phyloP scores from a whole-genome alignment of 2,888 invertebrate species.

The Aquatica leii region DNA sequence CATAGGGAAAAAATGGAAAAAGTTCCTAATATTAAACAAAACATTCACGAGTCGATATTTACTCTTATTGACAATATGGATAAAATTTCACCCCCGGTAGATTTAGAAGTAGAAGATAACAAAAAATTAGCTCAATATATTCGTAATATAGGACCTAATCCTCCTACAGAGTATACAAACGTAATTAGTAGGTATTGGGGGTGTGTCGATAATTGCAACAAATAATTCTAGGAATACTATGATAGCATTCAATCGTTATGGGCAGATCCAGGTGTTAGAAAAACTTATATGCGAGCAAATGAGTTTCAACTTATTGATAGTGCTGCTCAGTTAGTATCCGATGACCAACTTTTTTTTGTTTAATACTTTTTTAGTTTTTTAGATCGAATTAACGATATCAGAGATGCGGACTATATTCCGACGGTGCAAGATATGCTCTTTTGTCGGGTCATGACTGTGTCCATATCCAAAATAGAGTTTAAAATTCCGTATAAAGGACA shows the following conservation, averaged over 20 bases:
- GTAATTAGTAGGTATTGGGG: slow-evolving; percentile 56
- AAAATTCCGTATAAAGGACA: slow-evolving; percentile 76
- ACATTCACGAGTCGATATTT: slow-evolving; percentile 79
- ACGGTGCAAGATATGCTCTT: slow-evolving; percentile 79
- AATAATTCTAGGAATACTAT: slow-evolving; percentile 72
- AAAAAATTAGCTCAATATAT: slow-evolving; percentile 63
- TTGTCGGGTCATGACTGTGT: slow-evolving; percentile 77
- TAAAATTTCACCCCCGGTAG: slow-evolving; percentile 58
- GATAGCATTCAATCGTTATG: slow-evolving; percentile 73
- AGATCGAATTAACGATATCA: slow-evolving; percentile 73
- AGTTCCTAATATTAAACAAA: slow-evolving; percentile 72
- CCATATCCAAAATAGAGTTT: slow-evolving; percentile 79
- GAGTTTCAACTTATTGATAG: slow-evolving; percentile 84
- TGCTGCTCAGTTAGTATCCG: slow-evolving; percentile 78
- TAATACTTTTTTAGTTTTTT: slow-evolving; percentile 68
- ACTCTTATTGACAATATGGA: slow-evolving; percentile 70
- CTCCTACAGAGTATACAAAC: slow-evolving; percentile 66
- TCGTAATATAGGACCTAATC: slow-evolving; percentile 63
- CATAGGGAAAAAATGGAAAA: slow-evolving; percentile 74
- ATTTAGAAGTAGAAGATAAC: slow-evolving; percentile 63
- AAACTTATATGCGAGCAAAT: slow-evolving; percentile 74
- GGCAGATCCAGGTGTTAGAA: slow-evolving; percentile 75
- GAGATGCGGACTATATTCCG: slow-evolving; percentile 72
- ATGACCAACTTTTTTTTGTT: background rate
- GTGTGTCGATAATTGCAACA: background rate